Evolutionary conservation across 2,797 vertebrate genomes (phyloP).

Genomic region (Selene dorsalis): DNA sequence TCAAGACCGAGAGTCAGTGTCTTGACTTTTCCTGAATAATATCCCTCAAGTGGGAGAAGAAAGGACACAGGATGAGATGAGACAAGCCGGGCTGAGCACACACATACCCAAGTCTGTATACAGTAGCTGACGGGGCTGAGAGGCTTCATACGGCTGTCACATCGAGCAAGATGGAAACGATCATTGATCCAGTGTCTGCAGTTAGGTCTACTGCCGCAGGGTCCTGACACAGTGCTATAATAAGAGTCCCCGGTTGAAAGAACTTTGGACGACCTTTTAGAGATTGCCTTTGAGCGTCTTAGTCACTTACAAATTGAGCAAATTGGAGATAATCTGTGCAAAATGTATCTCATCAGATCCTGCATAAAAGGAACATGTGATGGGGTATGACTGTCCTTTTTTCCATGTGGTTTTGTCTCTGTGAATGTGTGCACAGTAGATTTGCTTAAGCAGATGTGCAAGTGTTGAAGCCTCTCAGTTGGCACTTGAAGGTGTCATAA

Average conservation of each 20-base stretch:
- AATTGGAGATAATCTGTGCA: conserved; percentile 40
- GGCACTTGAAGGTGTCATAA: conserved; percentile 25
- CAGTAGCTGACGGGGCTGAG: conserved; percentile 21
- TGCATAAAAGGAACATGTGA: conserved; percentile 1
- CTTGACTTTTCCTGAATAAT: conserved; percentile 13
- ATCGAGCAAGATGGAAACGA: conserved; percentile 43
- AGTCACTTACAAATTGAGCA: conserved; percentile 19
- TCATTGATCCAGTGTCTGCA: conserved; percentile 52
- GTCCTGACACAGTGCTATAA: conserved; percentile 55
- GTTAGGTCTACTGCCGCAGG: conserved; percentile 30
- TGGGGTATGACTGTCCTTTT: not conserved
- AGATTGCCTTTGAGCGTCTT: conserved; percentile 33
- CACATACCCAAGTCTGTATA: conserved; percentile 1
- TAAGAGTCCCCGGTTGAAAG: conserved; percentile 40
- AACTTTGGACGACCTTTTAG: conserved; percentile 45
- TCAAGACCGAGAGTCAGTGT: conserved; percentile 8
- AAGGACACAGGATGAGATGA: conserved; percentile 23
- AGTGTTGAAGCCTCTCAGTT: conserved; percentile 14
- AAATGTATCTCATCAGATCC: conserved; percentile 15
- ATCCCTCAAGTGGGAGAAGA: conserved; percentile 11
- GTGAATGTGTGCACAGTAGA: not conserved
- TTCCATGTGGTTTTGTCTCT: conserved; percentile 11
- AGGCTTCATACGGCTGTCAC: conserved; percentile 37
- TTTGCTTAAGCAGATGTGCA: conserved; percentile 17
- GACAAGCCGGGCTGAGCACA: conserved; percentile 31